These are phyloP conservation scores for Pelvicachromis taeniatus DNA, from an alignment of 2,113 vertebrate species.

Conservation along the genomic window DNA sequence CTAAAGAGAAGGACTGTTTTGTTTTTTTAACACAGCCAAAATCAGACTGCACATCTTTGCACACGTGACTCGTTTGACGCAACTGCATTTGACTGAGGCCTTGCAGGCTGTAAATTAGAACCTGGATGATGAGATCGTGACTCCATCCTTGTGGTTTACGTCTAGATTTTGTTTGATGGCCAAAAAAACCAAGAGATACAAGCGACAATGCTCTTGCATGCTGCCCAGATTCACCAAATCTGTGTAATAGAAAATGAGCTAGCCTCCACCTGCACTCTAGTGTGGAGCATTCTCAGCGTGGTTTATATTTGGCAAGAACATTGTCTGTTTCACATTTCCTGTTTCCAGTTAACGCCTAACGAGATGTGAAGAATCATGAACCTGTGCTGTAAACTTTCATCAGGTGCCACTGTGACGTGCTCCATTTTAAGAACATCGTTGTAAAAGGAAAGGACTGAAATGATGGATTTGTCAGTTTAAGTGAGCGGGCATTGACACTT, in stretches of 20 bases:
- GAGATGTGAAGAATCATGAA: neutral
- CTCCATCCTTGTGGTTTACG: neutral
- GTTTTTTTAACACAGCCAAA: neutral
- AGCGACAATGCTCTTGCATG: neutral
- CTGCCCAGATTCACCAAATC: neutral
- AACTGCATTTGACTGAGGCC: neutral
- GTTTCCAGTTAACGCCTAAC: neutral
- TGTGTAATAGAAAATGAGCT: neutral
- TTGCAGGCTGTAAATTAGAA: neutral
- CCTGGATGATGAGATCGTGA: neutral
- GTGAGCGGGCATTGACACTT: neutral
- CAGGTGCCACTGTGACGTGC: neutral
- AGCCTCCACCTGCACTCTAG: neutral
- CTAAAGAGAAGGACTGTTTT: neutral
- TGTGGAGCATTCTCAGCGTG: neutral
- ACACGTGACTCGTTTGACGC: neutral
- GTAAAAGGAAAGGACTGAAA: constrained; percentile 11
- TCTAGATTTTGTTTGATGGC: neutral
- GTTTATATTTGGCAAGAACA: neutral
- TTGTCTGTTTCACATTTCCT: neutral
- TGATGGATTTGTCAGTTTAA: neutral
- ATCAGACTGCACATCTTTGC: neutral
- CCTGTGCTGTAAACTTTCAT: neutral
- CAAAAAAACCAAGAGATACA: accelerated
- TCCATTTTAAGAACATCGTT: neutral